These are phyloP conservation scores for Prosapia bicincta DNA, from an alignment of 2,888 invertebrate species.

Conservation along the genomic window DNA sequence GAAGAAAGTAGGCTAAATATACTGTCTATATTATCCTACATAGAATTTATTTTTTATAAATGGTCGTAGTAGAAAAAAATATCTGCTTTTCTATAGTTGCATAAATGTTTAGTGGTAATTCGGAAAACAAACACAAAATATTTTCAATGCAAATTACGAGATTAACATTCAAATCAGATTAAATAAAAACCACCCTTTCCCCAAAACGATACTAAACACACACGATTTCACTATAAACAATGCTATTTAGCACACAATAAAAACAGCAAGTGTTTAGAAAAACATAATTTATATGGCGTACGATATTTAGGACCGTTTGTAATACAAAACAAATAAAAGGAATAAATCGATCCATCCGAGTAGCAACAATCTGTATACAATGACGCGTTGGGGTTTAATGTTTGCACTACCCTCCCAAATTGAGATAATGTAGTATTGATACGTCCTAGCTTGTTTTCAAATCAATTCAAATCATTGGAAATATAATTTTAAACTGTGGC, in stretches of 20 bases:
- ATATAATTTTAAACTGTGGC: neutral
- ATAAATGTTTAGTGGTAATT: no score
- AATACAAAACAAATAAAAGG: neutral
- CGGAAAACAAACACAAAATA: no score
- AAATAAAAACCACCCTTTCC: neutral
- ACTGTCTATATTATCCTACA: no score
- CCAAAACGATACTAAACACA: neutral
- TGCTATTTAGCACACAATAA: neutral
- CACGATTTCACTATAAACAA: neutral
- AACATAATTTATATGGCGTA: neutral
- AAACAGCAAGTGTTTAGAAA: neutral
- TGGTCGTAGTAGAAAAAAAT: no score
- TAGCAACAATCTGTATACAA: neutral
- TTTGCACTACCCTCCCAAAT: neutral
- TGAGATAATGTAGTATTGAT: neutral
- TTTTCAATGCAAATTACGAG: no score
- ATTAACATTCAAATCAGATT: neutral
- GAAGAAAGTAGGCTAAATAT: no score
- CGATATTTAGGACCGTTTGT: neutral
- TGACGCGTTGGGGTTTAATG: neutral
- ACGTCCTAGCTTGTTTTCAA: neutral
- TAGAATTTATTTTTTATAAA: no score
- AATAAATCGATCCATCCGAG: neutral
- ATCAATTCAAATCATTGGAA: neutral
- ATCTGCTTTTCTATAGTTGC: no score